phyloP scores from a whole-genome alignment of 2,797 vertebrate species.

The Pempheris klunzingeri region DNA sequence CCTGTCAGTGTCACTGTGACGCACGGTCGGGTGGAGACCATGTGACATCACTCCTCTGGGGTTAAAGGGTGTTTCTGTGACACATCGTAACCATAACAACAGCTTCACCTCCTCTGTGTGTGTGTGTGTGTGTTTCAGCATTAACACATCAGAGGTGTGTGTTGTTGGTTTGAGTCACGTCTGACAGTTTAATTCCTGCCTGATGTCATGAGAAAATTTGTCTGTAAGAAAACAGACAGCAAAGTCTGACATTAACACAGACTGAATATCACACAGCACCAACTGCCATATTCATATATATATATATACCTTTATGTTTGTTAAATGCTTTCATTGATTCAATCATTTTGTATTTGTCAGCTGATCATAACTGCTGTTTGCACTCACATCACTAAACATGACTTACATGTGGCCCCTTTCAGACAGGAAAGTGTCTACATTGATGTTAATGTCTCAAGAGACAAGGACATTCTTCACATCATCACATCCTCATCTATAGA shows the following conservation, averaged over 20 bases:
- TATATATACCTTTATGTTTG: no score
- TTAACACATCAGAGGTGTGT: constrained; percentile 46
- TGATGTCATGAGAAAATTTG: constrained; percentile 63
- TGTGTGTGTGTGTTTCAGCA: constrained; percentile 6
- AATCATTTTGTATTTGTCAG: neutral
- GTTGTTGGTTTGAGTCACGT: constrained; percentile 67
- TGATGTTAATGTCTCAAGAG: no score
- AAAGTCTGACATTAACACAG: constrained; percentile 1
- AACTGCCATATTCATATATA: neutral
- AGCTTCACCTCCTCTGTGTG: constrained; percentile 34
- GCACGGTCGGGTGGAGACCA: constrained; percentile 62
- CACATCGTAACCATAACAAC: constrained; percentile 55
- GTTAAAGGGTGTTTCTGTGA: constrained; percentile 64
- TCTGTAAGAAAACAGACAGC: constrained; percentile 23
- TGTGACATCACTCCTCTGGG: constrained; percentile 73
- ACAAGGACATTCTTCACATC: no score
- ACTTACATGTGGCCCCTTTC: neutral
- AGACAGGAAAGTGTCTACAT: neutral
- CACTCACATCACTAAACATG: neutral
- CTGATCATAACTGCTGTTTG: neutral
- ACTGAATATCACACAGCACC: neutral
- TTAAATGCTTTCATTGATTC: no score
- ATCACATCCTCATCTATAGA: no score
- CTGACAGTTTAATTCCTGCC: constrained; percentile 65
- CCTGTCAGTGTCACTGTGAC: constrained; percentile 50